Base-by-base conservation (phyloP, 1,140 invertebrate species). In the Antheraea mylitta region DNA sequence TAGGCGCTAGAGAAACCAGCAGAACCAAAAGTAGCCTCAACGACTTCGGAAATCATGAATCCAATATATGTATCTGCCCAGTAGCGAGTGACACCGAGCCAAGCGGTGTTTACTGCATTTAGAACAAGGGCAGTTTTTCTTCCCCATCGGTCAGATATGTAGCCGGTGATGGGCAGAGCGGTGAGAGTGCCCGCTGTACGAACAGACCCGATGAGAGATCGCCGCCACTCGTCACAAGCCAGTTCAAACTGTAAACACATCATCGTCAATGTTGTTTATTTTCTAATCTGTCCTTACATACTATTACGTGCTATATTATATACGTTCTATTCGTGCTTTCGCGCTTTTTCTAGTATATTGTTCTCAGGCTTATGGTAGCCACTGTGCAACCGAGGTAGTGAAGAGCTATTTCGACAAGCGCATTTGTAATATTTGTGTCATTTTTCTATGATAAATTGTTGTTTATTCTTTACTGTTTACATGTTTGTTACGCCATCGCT, bases 61-160 rank as follows among this genome's bases (percentile, higher is more conserved):
- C 93, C 93, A 22, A 86, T 80, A 77, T 96, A 96, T 76, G 92
- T 94, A 4, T 93, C 91, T 0, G 95, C 93, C 75, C 95, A 96
- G 7, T 94, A 94, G 70, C 94, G 93, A 6, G 94, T 86, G 16
- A 96, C 73, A 8, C 95, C 95, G 38, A 94, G 86, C 19, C 95
- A 77, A 13, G 93, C 92, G 16, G 93, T 89, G 70, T 93, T 78
- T 64, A 93, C 88, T 64, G 94, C 92, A 18, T 92, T 94, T 70
- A 94, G 72, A 10, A 95, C 89, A 58, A 96, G 83, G 0, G 94
- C 92, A 10, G 92, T 86, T 73, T 93, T 93, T 18, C 96, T 92
- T 3, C 96, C 96, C 70, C 80, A 90, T 18, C 79, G 77, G 84
- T 96, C 95, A 0, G 95, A 95, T 7, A 96, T 78, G 73, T 93